Evolutionary conservation across 2,797 vertebrate genomes (phyloP).

Genomic region (Staurois parvus): DNA sequence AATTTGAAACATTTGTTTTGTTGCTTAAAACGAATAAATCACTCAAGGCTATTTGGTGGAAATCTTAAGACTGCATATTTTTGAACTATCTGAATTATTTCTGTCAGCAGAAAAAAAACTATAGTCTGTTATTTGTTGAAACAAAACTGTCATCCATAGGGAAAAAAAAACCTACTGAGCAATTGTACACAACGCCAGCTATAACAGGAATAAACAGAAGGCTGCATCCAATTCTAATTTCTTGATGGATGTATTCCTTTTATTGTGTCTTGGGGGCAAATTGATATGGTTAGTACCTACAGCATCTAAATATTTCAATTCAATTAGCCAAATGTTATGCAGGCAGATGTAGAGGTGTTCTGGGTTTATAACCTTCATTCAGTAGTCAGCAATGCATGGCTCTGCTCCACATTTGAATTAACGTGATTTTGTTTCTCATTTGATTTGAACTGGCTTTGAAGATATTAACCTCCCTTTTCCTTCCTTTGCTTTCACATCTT

Average conservation of each 20-base stretch:
- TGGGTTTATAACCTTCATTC: slow-evolving; percentile 32
- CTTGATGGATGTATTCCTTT: slow-evolving; percentile 37
- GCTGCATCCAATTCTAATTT: slow-evolving; percentile 35
- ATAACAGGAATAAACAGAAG: slow-evolving; percentile 32
- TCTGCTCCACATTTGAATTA: slow-evolving; percentile 5
- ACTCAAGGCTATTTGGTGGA: slow-evolving; percentile 3
- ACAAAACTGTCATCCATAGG: slow-evolving; percentile 15
- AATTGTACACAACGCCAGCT: slow-evolving; percentile 3
- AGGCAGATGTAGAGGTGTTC: slow-evolving; percentile 31
- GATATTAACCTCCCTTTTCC: neutral
- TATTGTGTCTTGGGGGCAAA: slow-evolving; percentile 37
- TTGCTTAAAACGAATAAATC: slow-evolving; percentile 9
- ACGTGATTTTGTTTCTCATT: neutral
- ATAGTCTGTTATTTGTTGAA: slow-evolving; percentile 12
- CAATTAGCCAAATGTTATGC: slow-evolving; percentile 44
- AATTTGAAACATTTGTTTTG: neutral
- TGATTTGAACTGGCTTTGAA: slow-evolving; percentile 9
- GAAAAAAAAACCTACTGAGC: slow-evolving; percentile 1
- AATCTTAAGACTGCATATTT: neutral
- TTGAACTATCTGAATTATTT: slow-evolving; percentile 10
- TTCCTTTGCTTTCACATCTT: neutral
- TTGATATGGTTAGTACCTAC: slow-evolving; percentile 33
- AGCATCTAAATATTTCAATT: slow-evolving; percentile 44
- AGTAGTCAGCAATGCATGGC: slow-evolving; percentile 18
- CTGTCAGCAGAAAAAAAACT: neutral